Evolutionary conservation across 2,888 invertebrate genomes (phyloP), one percentile per base, ranked within the genome.

Genomic region (Folsomia manolachei): DNA sequence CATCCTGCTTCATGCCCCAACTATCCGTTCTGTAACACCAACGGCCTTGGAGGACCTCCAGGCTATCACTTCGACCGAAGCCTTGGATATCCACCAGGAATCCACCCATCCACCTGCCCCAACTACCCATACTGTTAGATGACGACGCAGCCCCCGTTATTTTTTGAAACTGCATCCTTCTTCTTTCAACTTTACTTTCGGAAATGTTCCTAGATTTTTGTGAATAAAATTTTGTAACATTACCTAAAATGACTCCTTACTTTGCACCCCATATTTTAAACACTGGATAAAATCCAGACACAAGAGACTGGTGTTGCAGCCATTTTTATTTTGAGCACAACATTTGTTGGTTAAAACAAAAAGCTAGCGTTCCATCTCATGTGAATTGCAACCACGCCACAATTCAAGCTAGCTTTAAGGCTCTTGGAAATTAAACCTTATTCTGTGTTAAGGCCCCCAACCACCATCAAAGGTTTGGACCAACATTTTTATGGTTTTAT

Each of bases 81-180:
- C 67, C 78, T 76, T 61, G 75, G 74, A 67, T 80, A 77, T 66
- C 80, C 80, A 72, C 72, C 78, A 18, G 80, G 80, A 63, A 63
- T 88, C 76, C 84, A 85, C 79, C 84, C 88, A 11, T 86, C 88
- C 2, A 83, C 85, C 60, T 88, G 88, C 84, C 88, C 88, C 75
- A 88, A 88, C 86, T 88, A 88, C 84, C 88, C 88, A 0, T 87
- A 86, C 85, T 88, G 88, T 72, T 74, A 74, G 71, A 65, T 21
- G 18, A 51, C 51, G 51, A 18, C 9, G 18, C 51, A 9, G n/a
- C n/a, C n/a, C n/a, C n/a, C n/a, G n/a, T n/a, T n/a, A n/a, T n/a
- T n/a, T n/a, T n/a, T n/a, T n/a, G n/a, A n/a, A n/a, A n/a, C 51
- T 51, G 51, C 51, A 51, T 14, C 51, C 14, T 51, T 11, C 51